phyloP scores from a whole-genome alignment of 2,113 vertebrate genomes.

The Oxygymnocypris stewartii region DNA sequence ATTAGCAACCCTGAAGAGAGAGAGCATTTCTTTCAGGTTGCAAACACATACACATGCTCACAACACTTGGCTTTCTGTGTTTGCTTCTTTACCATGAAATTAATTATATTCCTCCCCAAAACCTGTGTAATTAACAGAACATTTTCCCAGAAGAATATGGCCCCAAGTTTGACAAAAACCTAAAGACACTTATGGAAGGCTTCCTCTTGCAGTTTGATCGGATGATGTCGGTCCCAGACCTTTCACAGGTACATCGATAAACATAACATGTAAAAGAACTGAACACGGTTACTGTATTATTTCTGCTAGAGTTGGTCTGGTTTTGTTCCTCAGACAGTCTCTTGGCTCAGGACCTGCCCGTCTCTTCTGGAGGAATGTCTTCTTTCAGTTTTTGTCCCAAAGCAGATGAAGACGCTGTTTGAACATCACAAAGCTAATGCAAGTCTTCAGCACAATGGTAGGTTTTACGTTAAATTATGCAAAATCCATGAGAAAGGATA shows the following conservation, averaged over 20 bases:
- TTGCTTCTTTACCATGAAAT: neutral
- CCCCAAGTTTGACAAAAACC: constrained; percentile 70
- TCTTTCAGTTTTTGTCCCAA: constrained; percentile 10
- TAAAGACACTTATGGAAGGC: constrained; percentile 78
- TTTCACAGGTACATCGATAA: constrained; percentile 68
- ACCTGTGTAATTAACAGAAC: constrained; percentile 62
- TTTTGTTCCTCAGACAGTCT: constrained; percentile 60
- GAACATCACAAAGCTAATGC: constrained; percentile 41
- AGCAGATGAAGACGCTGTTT: constrained; percentile 40
- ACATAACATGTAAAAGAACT: neutral
- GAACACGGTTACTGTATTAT: neutral
- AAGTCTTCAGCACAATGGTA: constrained; percentile 37
- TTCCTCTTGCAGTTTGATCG: constrained; percentile 77
- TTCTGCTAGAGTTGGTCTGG: constrained; percentile 26
- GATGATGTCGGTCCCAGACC: constrained; percentile 68
- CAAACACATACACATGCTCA: neutral
- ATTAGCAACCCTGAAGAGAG: constrained; percentile 72
- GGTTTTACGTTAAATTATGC: neutral
- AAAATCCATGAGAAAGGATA: neutral
- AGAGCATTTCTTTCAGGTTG: constrained; percentile 75
- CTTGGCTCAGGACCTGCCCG: constrained; percentile 63
- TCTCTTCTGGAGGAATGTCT: constrained; percentile 61
- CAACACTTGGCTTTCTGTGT: neutral
- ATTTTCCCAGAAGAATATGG: constrained; percentile 79
- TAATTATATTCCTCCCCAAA: fast-evolving